Percentiles rank a stretch among this genome's conserved stretches.
Evolutionary conservation across 2,797 vertebrate species (phyloP).

Genomic region (Staurois parvus): DNA sequence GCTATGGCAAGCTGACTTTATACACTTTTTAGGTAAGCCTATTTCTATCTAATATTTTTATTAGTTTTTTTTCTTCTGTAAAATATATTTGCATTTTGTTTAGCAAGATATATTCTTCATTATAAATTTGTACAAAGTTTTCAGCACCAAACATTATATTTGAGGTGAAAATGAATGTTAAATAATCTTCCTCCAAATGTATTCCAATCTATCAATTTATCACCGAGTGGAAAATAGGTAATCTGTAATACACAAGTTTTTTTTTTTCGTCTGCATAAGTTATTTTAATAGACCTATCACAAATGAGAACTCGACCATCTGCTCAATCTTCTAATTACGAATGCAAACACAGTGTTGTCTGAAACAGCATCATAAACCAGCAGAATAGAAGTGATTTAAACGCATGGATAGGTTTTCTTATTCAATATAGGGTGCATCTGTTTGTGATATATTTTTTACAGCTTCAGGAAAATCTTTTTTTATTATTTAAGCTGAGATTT

Average conservation of each 20-base stretch:
- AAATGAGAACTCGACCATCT: conserved; percentile 79
- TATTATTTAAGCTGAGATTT: neutral
- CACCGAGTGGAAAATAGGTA: conserved; percentile 36
- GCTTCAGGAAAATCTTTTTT: conserved; percentile 27
- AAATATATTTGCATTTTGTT: neutral
- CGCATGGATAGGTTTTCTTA: conserved; percentile 72
- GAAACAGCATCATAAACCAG: conserved; percentile 73
- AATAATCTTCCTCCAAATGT: conserved; percentile 44
- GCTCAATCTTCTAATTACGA: conserved; percentile 79
- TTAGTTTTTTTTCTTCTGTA: neutral
- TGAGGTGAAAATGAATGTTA: conserved; percentile 31
- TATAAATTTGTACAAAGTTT: conserved; percentile 13
- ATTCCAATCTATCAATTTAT: conserved; percentile 48
- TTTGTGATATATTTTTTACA: conserved; percentile 63
- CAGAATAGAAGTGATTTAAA: conserved; percentile 79
- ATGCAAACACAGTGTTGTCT: conserved; percentile 74
- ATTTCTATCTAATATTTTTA: neutral
- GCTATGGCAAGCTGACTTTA: too few relatives aligned
- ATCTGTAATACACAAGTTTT: conserved; percentile 65
- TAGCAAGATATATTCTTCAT: neutral
- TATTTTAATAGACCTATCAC: conserved; percentile 79
- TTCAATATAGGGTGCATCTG: conserved; percentile 69
- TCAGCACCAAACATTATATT: neutral
- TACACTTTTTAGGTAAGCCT: too few relatives aligned
- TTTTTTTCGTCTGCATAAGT: conserved; percentile 74